Conservation (phyloP, 2,113 vertebrate species). For the Drymodes brunneopygia region DNA sequence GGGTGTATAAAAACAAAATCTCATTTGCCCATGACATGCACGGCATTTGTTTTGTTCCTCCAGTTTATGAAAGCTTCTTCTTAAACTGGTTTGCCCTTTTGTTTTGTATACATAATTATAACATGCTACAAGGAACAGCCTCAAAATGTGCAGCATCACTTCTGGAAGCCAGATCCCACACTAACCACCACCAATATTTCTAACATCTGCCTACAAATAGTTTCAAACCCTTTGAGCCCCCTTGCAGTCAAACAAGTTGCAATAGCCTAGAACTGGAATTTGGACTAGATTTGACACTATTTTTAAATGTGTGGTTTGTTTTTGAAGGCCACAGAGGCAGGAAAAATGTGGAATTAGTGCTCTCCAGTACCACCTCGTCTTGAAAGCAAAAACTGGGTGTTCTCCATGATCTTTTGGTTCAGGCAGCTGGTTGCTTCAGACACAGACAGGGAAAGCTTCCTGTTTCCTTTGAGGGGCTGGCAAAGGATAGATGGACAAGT, state of each 20-base stretch:
- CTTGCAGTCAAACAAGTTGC: neutral
- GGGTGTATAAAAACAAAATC: neutral
- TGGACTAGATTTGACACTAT: neutral
- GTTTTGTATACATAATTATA: neutral
- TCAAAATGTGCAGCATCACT: neutral
- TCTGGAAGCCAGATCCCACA: neutral
- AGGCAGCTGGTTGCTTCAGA: slow-evolving; percentile 44
- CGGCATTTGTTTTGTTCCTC: neutral
- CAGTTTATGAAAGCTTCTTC: neutral
- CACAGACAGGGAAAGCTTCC: slow-evolving; percentile 28
- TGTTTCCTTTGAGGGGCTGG: slow-evolving; percentile 26
- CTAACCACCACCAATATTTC: neutral
- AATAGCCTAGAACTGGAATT: neutral
- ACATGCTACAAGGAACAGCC: neutral
- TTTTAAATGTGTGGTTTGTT: neutral
- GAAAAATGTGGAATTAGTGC: neutral
- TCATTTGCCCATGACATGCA: neutral
- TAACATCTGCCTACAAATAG: neutral
- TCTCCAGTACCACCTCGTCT: neutral
- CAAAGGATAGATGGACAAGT: slow-evolving; percentile 28
- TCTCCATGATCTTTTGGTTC: slow-evolving; percentile 14
- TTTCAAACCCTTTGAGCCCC: neutral
- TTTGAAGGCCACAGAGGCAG: neutral
- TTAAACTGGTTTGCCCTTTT: neutral
- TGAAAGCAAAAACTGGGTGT: neutral